Evolutionary conservation across 2,888 invertebrate genomes (phyloP).

Genomic region (Leuctra nigra): DNA sequence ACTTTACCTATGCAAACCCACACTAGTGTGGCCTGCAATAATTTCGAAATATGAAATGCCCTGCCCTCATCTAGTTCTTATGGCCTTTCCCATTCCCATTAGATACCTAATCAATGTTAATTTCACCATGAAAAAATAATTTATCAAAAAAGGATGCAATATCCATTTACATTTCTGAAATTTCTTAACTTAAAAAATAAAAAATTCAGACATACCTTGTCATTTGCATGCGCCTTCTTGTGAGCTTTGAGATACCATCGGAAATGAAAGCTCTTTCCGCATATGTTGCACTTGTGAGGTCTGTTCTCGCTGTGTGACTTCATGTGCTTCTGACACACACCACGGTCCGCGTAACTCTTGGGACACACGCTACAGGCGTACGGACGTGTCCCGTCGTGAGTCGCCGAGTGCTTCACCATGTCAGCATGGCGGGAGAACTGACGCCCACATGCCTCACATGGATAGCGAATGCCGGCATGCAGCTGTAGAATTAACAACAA

Average conservation of each 20-base stretch:
- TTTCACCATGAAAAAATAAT: no score
- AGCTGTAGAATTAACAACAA: slow-evolving; percentile 13
- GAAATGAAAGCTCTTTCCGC: slow-evolving; percentile 27
- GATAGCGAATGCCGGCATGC: slow-evolving; percentile 25
- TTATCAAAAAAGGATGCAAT: no score
- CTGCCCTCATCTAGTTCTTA: no score
- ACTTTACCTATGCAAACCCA: no score
- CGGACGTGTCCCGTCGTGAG: slow-evolving; percentile 20
- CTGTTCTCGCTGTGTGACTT: slow-evolving; percentile 26
- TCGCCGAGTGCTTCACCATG: slow-evolving; percentile 23
- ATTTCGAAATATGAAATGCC: no score
- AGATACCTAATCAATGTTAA: no score
- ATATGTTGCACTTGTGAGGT: slow-evolving; percentile 25
- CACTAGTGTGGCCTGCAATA: no score
- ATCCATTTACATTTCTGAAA: no score
- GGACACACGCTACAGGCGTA: slow-evolving; percentile 24
- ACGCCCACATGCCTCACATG: slow-evolving; percentile 26
- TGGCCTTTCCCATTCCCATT: no score
- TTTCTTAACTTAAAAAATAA: no score
- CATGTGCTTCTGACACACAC: slow-evolving; percentile 25
- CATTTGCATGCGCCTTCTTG: no score
- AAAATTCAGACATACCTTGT: no score
- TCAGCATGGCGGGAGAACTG: slow-evolving; percentile 26
- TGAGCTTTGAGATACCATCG: slow-evolving; percentile 28
- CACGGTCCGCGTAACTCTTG: slow-evolving; percentile 24